These are phyloP conservation scores for Pimpla rufipes DNA, from an alignment of 2,888 invertebrate genomes.

Conservation along the genomic window DNA sequence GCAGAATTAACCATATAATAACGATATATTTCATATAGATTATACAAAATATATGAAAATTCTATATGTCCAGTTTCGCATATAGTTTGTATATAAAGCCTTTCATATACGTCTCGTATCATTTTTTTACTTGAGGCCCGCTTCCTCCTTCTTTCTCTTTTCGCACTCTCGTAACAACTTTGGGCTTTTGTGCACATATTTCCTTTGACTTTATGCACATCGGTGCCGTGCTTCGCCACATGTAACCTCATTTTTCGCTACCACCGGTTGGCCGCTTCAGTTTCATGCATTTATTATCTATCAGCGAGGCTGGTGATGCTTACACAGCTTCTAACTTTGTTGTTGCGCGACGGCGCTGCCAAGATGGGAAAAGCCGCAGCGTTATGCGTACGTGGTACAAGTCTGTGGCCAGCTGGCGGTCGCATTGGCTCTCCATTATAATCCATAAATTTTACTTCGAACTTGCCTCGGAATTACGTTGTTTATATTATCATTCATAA, in stretches of 20 bases:
- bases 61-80: too few species aligned
- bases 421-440: neutral
- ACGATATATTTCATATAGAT: too few species aligned
- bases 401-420: neutral
- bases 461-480: neutral
- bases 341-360: neutral
- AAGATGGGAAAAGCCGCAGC: neutral
- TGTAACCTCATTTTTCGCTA: slow-evolving; percentile 6
- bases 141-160: slow-evolving; percentile 5
- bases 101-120: too few species aligned
- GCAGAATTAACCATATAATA: too few species aligned
- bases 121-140: too few species aligned
- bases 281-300: neutral
- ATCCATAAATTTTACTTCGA: neutral
- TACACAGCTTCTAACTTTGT: slow-evolving; percentile 3
- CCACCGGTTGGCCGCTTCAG: neutral
- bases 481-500: neutral
- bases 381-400: neutral
- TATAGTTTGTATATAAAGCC: too few species aligned
- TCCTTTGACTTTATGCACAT: neutral
- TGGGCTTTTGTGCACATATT: neutral
- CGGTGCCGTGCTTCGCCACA: neutral
- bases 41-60: too few species aligned
- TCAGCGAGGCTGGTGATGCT: neutral
- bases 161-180: neutral